A percentile compares a stretch with the other conserved stretches of the same genome.
phyloP scores from a whole-genome alignment of 2,888 invertebrate species.

The Rotaria macrura region DNA sequence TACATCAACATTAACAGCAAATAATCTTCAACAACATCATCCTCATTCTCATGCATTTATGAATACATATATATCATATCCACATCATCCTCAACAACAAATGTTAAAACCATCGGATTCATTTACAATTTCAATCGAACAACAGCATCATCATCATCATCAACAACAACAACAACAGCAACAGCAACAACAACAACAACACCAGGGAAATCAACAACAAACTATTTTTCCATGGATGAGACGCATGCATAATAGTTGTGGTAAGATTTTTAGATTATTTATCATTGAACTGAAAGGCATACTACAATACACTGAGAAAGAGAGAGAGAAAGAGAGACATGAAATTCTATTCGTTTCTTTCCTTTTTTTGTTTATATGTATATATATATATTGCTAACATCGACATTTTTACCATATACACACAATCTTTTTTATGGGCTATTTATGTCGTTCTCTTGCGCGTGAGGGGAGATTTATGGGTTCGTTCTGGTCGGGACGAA shows the following conservation, averaged over 20 bases:
- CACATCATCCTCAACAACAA: background rate
- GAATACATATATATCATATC: background rate
- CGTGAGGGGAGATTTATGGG: background rate
- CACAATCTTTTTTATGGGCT: conserved; percentile 7
- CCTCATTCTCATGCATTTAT: background rate
- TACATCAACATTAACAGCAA: background rate
- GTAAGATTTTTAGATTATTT: background rate
- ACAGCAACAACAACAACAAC: background rate
- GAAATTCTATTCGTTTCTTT: background rate
- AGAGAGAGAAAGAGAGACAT: background rate
- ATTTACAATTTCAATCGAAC: background rate
- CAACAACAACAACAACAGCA: background rate
- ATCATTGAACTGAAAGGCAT: too few relatives aligned
- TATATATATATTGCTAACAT: too few relatives aligned
- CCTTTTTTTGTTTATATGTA: background rate
- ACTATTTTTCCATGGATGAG: background rate
- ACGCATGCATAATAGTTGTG: background rate
- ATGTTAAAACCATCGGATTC: background rate
- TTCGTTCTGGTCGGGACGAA: conserved; percentile 6
- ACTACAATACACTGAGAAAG: too few relatives aligned
- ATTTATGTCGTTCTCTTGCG: conserved; percentile 6
- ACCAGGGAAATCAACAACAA: background rate
- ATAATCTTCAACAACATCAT: background rate
- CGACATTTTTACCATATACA: background rate
- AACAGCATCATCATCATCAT: background rate